Percentiles rank a stretch among this genome's conserved stretches.
These are phyloP conservation scores for Dipodomys spectabilis DNA, from an alignment of 2,113 vertebrate genomes.

Conservation along the genomic window DNA sequence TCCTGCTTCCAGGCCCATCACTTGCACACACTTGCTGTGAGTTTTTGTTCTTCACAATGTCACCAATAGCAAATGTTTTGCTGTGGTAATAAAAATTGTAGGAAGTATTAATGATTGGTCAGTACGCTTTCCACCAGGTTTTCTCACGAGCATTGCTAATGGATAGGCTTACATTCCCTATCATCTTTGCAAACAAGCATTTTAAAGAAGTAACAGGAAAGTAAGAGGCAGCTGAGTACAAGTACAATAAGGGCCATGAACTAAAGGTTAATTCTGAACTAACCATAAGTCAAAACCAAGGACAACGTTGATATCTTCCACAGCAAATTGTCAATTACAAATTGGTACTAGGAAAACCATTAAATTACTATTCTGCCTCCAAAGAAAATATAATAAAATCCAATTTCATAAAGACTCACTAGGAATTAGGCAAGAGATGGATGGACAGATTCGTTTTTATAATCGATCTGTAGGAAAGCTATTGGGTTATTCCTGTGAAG, in stretches of 20 bases:
- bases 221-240: not conserved
- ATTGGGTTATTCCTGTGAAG: not conserved
- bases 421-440: slow-evolving; percentile 21
- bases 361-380: slow-evolving; percentile 31
- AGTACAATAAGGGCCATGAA: not conserved
- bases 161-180: not conserved
- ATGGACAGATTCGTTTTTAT: not conserved
- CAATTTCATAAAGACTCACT: slow-evolving; percentile 45
- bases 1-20: not conserved
- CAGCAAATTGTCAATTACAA: slow-evolving; percentile 30
- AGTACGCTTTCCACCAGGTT: not conserved
- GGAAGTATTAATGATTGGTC: not conserved
- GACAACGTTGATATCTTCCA: not conserved
- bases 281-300: slow-evolving; percentile 56
- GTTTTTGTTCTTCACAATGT: not conserved
- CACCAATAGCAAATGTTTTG: not conserved
- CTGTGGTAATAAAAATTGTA: not conserved
- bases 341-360: slow-evolving; percentile 42
- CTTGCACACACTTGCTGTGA: not conserved
- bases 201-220: not conserved
- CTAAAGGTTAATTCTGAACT: slow-evolving; percentile 32
- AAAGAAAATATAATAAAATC: slow-evolving; percentile 52
- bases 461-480: not conserved
- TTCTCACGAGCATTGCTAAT: not conserved
- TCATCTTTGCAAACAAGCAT: not conserved